phyloP scores from a whole-genome alignment of 2,888 invertebrate species.

The Candidula unifasciata region DNA sequence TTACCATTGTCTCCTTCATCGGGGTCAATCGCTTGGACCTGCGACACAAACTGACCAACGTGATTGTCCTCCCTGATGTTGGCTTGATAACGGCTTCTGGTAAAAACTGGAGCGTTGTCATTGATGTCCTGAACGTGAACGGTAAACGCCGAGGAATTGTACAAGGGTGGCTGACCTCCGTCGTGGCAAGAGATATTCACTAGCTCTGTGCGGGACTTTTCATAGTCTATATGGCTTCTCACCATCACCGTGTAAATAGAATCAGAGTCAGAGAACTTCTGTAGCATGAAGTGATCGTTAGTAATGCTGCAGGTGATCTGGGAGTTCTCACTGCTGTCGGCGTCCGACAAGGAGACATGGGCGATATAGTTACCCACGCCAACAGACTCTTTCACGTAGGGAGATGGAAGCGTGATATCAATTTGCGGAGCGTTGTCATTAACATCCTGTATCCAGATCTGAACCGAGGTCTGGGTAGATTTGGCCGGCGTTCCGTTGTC shows the following conservation, averaged over 20 bases:
- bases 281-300: conserved; percentile 63
- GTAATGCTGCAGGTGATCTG: conserved; percentile 64
- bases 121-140: conserved; percentile 58
- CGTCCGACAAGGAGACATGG: conserved; percentile 87
- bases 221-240: conserved; percentile 58
- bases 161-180: conserved; percentile 54
- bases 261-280: conserved; percentile 57
- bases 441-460: conserved; percentile 82
- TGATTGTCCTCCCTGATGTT: conserved; percentile 57
- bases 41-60: conserved; percentile 54
- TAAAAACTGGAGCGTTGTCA: conserved; percentile 60
- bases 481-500: conserved; percentile 63
- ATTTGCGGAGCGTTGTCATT: conserved; percentile 88
- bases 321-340: conserved; percentile 68
- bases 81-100: conserved; percentile 47
- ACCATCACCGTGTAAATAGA: conserved; percentile 59
- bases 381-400: conserved; percentile 81
- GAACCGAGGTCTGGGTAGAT: conserved; percentile 81
- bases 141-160: conserved; percentile 54
- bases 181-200: conserved; percentile 61
- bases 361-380: conserved; percentile 94
- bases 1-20: conserved; percentile 60
- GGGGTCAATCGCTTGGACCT: conserved; percentile 60
- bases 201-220: conserved; percentile 53
- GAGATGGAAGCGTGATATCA: conserved; percentile 88